Evolutionary conservation across 37 sponge, comb jelly and placozoan species (phyloP).

Genomic region (Beroe ovata): DNA sequence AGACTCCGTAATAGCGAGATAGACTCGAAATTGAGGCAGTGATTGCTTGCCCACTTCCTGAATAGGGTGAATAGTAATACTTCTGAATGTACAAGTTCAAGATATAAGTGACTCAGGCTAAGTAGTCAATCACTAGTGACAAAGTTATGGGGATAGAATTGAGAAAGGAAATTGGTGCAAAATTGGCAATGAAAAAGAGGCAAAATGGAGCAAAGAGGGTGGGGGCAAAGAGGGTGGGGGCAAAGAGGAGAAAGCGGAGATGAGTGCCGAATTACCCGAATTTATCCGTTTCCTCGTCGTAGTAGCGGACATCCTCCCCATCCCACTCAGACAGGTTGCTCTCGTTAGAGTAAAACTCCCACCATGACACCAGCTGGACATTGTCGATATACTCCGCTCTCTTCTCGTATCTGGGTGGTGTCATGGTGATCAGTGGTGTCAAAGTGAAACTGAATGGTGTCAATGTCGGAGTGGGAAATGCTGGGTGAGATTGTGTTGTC

Average conservation of each 20-base stretch:
- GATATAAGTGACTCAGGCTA: no score
- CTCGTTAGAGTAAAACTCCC: conserved; percentile 49
- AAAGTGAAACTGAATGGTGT: no score
- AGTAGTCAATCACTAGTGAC: neutral
- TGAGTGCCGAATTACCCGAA: conserved; percentile 2
- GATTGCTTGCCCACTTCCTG: conserved; percentile 39
- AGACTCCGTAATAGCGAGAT: conserved; percentile 15
- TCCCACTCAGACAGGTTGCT: conserved; percentile 40
- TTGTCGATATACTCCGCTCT: conserved; percentile 6
- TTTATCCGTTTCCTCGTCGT: conserved; percentile 16
- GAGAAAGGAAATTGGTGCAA: neutral
- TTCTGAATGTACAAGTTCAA: no score
- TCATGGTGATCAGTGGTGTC: no score
- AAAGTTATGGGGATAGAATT: neutral
- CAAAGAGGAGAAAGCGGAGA: no score
- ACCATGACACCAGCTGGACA: conserved; percentile 19
- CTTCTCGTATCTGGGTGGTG: conserved; percentile 17
- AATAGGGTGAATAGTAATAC: no score
- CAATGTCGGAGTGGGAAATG: no score
- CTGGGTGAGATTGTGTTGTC: no score
- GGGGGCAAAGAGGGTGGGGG: no score
- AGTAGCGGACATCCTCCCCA: neutral
- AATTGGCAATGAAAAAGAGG: neutral
- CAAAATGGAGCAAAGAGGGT: neutral
- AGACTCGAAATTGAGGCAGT: conserved; percentile 24